A percentile compares a stretch with the other conserved stretches of the same genome.
These are phyloP conservation scores for Nymphalis polychloros DNA, from an alignment of 2,888 invertebrate species.

Conservation along the genomic window DNA sequence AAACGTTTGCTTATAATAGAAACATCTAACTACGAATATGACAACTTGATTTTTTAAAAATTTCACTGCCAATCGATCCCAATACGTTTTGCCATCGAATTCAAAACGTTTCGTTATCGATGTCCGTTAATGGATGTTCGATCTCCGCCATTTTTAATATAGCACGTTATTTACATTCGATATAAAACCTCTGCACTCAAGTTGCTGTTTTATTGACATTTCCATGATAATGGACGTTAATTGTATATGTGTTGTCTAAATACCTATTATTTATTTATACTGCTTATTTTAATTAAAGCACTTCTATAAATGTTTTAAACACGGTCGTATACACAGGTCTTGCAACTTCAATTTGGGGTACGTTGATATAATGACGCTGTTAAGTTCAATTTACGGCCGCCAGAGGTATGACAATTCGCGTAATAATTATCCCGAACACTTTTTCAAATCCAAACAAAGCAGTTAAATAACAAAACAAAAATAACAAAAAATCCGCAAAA, in stretches of 20 bases:
- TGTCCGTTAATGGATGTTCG: neutral
- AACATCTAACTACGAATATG: neutral
- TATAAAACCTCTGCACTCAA: neutral
- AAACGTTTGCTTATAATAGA: neutral
- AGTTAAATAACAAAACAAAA: too few relatives aligned
- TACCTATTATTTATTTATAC: too few relatives aligned
- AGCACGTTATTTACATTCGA: neutral
- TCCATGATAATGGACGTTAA: neutral
- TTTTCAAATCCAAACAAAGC: too few relatives aligned
- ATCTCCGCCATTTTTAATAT: neutral
- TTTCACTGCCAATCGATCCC: neutral
- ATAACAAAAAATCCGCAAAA: too few relatives aligned
- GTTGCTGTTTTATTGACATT: neutral
- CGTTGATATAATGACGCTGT: too few relatives aligned
- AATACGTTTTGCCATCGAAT: neutral
- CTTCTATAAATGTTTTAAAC: too few relatives aligned
- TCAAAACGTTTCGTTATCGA: neutral
- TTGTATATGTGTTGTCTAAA: neutral
- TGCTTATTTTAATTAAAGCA: too few relatives aligned
- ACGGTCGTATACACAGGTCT: too few relatives aligned
- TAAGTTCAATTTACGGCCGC: too few relatives aligned
- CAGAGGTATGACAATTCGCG: too few relatives aligned
- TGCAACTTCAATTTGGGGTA: too few relatives aligned
- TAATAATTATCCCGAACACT: too few relatives aligned
- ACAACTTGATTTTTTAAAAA: neutral